These are phyloP conservation scores for Chaetura pelagica DNA, from an alignment of 2,113 vertebrate species.

Conservation along the genomic window DNA sequence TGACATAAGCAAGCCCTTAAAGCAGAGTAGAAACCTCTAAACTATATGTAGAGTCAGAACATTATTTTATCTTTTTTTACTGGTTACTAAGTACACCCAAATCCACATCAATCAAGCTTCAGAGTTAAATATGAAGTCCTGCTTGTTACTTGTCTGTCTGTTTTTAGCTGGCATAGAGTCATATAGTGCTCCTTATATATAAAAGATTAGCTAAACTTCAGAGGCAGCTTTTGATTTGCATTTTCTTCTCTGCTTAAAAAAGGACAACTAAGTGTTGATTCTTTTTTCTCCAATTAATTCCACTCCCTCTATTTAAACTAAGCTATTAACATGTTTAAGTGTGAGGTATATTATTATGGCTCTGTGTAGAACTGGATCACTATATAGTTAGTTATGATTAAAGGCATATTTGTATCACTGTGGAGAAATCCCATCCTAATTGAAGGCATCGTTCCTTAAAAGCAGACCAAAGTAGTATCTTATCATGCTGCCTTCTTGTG, in stretches of 20 bases:
- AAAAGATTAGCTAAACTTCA: background rate
- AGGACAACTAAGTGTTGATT: background rate
- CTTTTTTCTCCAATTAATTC: background rate
- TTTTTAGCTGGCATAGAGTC: background rate
- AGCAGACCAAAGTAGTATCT: background rate
- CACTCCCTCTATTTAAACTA: background rate
- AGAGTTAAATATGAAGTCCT: background rate
- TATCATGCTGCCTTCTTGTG: background rate
- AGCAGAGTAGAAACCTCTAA: background rate
- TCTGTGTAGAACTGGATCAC: background rate
- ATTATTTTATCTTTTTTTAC: background rate
- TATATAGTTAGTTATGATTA: background rate
- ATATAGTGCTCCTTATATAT: background rate
- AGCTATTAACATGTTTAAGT: background rate
- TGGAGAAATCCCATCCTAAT: background rate
- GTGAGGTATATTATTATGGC: background rate
- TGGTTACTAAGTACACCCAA: background rate
- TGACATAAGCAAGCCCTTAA: background rate
- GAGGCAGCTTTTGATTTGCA: background rate
- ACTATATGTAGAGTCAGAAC: background rate
- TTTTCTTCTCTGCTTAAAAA: background rate
- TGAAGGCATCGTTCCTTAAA: background rate
- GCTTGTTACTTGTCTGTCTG: background rate
- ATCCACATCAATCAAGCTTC: background rate
- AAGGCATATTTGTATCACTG: background rate